Conservation (phyloP, 2,113 vertebrate species). For the Aix galericulata region DNA sequence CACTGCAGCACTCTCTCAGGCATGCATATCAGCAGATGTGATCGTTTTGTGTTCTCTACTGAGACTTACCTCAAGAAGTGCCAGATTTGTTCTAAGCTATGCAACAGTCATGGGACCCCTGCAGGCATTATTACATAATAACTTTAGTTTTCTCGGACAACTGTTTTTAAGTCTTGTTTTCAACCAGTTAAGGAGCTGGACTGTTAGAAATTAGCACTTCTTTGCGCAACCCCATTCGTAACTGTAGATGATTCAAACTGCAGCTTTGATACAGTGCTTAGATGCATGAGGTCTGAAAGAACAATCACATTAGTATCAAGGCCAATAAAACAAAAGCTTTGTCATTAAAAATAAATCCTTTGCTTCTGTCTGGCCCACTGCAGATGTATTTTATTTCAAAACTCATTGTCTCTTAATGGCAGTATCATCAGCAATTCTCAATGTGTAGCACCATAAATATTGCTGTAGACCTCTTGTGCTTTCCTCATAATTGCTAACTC, state of each 20-base stretch:
- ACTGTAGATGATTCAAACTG: background rate
- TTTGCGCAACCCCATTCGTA: background rate
- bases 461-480: background rate
- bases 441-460: background rate
- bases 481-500: background rate
- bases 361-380: background rate
- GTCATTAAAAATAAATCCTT: background rate
- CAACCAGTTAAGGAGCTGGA: background rate
- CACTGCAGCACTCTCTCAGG: background rate
- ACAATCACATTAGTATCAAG: background rate
- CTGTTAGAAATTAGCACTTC: slow-evolving; percentile 44
- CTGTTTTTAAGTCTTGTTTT: slow-evolving; percentile 36
- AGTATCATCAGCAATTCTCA: background rate
- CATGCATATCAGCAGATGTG: slow-evolving; percentile 33
- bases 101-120: slow-evolving; percentile 47
- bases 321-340: slow-evolving; percentile 4
- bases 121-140: slow-evolving; percentile 51
- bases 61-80: slow-evolving; percentile 39
- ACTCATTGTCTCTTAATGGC: background rate
- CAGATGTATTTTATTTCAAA: background rate
- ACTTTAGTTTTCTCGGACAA: slow-evolving; percentile 29
- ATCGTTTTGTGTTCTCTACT: slow-evolving; percentile 30
- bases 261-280: background rate
- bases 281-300: background rate
- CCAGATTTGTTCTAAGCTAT: slow-evolving; percentile 55